phyloP scores from a whole-genome alignment of 2,797 vertebrate genomes.

The Graptemys geographica region DNA sequence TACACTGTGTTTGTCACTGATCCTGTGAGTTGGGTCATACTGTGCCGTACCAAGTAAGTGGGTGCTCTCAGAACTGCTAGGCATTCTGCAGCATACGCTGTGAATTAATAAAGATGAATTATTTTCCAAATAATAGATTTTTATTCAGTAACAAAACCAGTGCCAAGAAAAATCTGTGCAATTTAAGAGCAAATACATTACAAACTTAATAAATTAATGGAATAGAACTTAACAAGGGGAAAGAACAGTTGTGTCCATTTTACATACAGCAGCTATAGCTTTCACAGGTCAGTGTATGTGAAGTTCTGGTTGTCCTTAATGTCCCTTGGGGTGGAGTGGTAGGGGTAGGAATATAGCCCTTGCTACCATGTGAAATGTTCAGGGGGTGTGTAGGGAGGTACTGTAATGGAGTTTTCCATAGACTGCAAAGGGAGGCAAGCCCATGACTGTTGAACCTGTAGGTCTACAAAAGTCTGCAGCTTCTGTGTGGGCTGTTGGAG shows the following conservation, averaged over 20 bases:
- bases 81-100: not conserved
- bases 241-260: not conserved
- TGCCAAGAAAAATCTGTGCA: not conserved
- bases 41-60: not conserved
- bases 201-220: not conserved
- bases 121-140: not conserved
- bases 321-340: no score
- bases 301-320: not conserved
- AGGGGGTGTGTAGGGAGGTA: no score
- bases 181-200: not conserved
- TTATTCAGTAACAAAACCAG: not conserved
- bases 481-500: no score
- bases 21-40: not conserved
- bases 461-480: no score
- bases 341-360: not conserved
- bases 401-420: no score
- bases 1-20: not conserved
- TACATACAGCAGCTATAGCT: not conserved
- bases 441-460: no score
- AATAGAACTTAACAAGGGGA: not conserved
- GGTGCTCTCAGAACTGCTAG: not conserved
- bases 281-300: not conserved
- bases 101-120: not conserved
- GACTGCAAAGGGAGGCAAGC: no score
- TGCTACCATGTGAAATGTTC: not conserved